phyloP scores from a whole-genome alignment of 2,888 invertebrate genomes.

The Achlya flavicornis region DNA sequence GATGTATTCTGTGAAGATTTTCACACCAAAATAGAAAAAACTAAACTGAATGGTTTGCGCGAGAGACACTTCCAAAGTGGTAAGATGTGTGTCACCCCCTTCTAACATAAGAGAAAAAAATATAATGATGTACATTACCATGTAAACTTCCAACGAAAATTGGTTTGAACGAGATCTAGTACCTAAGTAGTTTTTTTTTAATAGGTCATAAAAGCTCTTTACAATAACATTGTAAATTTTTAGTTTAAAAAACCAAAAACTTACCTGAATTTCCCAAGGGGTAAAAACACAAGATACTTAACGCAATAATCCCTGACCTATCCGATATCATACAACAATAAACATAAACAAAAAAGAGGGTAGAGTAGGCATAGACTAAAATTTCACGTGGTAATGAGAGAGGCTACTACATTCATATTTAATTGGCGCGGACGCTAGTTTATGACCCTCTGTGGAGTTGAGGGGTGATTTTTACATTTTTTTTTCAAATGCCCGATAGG shows the following conservation, averaged over 20 bases:
- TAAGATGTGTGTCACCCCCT: no score
- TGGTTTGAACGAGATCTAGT: no score
- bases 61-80: no score
- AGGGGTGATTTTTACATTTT: constrained; percentile 77
- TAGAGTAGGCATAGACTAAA: constrained; percentile 34
- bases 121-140: no score
- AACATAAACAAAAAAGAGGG: constrained; percentile 18
- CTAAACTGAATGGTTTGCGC: no score
- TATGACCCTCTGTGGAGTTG: constrained; percentile 66
- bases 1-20: no score
- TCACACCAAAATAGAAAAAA: no score
- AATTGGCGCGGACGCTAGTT: constrained; percentile 76
- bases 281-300: background rate
- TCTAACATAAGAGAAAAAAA: no score
- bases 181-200: no score
- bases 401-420: constrained; percentile 71
- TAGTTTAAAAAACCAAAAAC: no score
- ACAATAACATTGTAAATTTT: background rate
- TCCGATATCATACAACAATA: constrained; percentile 20
- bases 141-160: no score
- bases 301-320: constrained; percentile 14
- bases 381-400: constrained; percentile 68
- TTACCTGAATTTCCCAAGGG: background rate
- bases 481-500: constrained; percentile 76
- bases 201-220: no score